Base-by-base conservation (phyloP, 2,113 vertebrate species). In the Galemys pyrenaicus region DNA sequence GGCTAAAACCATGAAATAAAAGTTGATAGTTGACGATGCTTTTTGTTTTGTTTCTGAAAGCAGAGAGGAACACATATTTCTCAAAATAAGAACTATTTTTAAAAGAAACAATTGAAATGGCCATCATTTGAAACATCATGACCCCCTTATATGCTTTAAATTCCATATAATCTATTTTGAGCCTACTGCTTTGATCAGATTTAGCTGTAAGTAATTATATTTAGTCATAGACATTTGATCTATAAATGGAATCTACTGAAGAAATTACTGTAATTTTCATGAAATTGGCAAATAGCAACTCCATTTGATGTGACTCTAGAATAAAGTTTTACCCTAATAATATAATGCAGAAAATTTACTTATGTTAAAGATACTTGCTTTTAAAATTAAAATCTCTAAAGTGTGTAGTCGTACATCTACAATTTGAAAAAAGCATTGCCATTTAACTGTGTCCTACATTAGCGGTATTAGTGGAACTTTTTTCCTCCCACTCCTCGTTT, bases 211-310 rank as follows among this genome's bases (percentile, higher is more conserved):
- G 97, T 98, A 98, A 98, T 98, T 98, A 97, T 93, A 98, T 97
- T 97, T 97, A 97, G 97, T 93, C 95, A 94, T 26, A 97, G 97
- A 96, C 94, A 97, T 97, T 97, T 98, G 97, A 98, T 98, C 98
- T 98, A 97, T 97, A 98, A 99, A 98, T 97, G 98, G 97, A 98
- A 98, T 97, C 97, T 97, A 98, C 98, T 98, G 98, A 98, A 98
- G 97, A 98, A 98, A 99, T 99, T 98, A 98, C 96, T 95, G 83
- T 94, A 96, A 97, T 97, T 98, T 98, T 97, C 95, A 97, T 90
- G 91, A 97, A 96, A 98, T 96, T 98, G 98, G 97, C 97, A 97
- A 94, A 93, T 35, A 87, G 85, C 96, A 97, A 95, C 96, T 98
- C 97, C 95, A 97, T 92, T 97, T 97, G 96, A 98, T 95, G 94